Conservation (phyloP, 2,797 vertebrate species). For the Varecia variegata region DNA sequence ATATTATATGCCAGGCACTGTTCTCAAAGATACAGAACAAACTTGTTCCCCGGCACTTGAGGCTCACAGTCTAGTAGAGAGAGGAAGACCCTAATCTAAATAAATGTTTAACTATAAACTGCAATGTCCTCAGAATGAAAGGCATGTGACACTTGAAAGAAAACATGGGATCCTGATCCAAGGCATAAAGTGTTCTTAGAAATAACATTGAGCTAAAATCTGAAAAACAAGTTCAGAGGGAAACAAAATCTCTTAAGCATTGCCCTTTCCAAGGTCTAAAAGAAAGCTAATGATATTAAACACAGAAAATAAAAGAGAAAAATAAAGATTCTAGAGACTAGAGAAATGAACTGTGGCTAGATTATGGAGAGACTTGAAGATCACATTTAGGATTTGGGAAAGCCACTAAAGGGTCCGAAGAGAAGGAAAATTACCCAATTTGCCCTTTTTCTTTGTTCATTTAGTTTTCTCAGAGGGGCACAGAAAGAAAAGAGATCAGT, state of each 20-base stretch:
- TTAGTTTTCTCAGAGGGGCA: slow-evolving; percentile 12
- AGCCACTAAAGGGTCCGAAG: background rate
- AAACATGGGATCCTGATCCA: background rate
- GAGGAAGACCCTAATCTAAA: slow-evolving; percentile 16
- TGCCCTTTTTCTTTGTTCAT: background rate
- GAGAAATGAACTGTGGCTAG: background rate
- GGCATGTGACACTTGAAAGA: background rate
- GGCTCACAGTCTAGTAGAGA: background rate
- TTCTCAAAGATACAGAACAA: background rate
- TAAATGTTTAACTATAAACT: slow-evolving; percentile 17
- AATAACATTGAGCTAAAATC: slow-evolving; percentile 1
- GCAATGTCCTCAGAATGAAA: background rate
- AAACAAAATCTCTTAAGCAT: background rate
- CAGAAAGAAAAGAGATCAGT: background rate
- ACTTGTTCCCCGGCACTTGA: background rate
- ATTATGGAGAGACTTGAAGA: background rate
- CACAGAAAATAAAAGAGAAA: background rate
- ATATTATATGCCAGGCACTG: background rate
- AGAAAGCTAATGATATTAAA: background rate
- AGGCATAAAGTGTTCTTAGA: background rate
- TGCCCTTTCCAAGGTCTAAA: background rate
- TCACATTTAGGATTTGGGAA: background rate
- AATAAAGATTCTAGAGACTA: background rate
- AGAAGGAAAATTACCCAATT: background rate
- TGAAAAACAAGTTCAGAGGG: background rate